Evolutionary conservation across 37 sponge, comb jelly and placozoan species (phyloP), one percentile per base, ranked within the genome.

Genomic region (Ephydatia muelleri): DNA sequence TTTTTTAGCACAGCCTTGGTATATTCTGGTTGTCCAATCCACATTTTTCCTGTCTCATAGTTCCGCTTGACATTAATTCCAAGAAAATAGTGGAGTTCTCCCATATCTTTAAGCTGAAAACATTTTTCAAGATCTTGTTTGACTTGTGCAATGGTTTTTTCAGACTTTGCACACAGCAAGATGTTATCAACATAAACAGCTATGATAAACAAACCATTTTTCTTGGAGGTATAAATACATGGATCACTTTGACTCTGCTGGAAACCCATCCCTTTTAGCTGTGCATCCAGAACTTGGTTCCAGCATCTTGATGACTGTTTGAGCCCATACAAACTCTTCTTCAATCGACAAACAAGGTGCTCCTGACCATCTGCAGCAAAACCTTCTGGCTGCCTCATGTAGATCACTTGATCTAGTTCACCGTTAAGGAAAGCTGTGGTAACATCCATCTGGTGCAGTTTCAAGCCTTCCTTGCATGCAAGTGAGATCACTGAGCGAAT

Each of bases 231-330:
- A 48, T 78, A 85, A 25, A 85, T 39, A 75, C 88, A 92, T 28
- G 92, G 92, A 65, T 93, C 93, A 82, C 73, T 86, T 29, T 75
- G 19, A 11, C 84, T 64, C 67, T 86, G 92, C 5, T 30, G 27
- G 34, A 92, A 87, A 38, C 85, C 85, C 76, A 84, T 81, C 64
- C 49, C 48, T 49, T 87, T 80, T n/a, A 92, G 67, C 12, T 88
- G 85, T 39, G 29, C 70, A 80, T 92, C 80, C 49, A 87, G 82
- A 69, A 73, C 82, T 0, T 38, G 11, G 77, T 88, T 92, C 88
- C 92, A 92, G 67, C 92, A 92, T 27, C 85, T 39, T 35, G 88
- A 74, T 32, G 82, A 80, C 40, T 91, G 92, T 74, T 92, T 92
- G 33, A 92, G 72, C 5, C 93, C 93, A 72, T 92, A 88, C 36